These are phyloP conservation scores for Drosophila bunnanda DNA, from an alignment of 2,888 invertebrate species.

Conservation along the genomic window DNA sequence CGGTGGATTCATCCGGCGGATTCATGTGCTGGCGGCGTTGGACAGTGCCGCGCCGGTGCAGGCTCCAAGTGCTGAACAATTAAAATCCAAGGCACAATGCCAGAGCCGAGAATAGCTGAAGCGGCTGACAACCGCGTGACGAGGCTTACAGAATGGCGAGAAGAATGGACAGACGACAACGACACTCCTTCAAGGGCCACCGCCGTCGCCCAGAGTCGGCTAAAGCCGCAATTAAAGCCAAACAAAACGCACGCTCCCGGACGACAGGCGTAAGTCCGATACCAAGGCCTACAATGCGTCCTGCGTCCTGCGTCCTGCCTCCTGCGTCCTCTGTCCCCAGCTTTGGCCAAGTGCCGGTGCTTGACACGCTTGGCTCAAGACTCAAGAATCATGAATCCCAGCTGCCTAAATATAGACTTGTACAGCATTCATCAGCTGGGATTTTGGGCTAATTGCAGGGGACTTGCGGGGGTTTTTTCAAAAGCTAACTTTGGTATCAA, in stretches of 20 bases:
- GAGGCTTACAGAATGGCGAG: slow-evolving; percentile 35
- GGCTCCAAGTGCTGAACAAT: slow-evolving; percentile 44
- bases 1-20: slow-evolving; percentile 2
- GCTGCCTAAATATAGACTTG: slow-evolving; percentile 14
- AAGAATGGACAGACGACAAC: slow-evolving; percentile 26
- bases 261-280: slow-evolving; percentile 22
- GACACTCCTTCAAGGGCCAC: slow-evolving; percentile 39
- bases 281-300: slow-evolving; percentile 31
- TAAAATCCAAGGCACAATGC: slow-evolving; percentile 51
- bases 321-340: neutral
- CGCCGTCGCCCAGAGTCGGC: slow-evolving; percentile 20
- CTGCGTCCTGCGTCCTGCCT: neutral
- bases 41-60: slow-evolving; percentile 20
- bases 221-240: slow-evolving; percentile 47
- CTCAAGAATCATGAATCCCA: slow-evolving; percentile 12
- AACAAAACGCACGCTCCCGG: slow-evolving; percentile 30
- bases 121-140: slow-evolving; percentile 43
- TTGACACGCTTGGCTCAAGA: slow-evolving; percentile 41
- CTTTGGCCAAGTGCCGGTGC: slow-evolving; percentile 13
- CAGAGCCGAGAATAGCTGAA: slow-evolving; percentile 56
- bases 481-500: neutral
- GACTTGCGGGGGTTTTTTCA: neutral
- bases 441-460: slow-evolving; percentile 17
- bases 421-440: neutral
- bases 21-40: slow-evolving; percentile 8